phyloP scores from a whole-genome alignment of 2,113 vertebrate species.

The Brienomyrus longianalis region DNA sequence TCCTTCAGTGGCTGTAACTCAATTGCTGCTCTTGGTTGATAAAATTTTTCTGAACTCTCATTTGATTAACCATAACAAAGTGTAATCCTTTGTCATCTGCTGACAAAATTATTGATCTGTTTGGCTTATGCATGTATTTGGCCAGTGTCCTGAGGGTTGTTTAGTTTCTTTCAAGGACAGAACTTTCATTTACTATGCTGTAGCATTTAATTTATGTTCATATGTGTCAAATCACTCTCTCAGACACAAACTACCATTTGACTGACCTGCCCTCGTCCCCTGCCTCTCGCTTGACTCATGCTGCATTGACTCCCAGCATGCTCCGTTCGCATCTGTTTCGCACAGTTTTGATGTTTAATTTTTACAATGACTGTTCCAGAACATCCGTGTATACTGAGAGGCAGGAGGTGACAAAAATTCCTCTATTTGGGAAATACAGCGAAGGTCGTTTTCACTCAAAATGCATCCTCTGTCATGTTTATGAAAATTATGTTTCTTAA shows the following conservation, averaged over 20 bases:
- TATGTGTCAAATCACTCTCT: background rate
- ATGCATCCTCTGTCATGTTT: background rate
- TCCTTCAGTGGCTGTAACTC: conserved; percentile 34
- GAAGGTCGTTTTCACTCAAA: background rate
- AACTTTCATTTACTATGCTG: background rate
- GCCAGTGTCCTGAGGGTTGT: conserved; percentile 14
- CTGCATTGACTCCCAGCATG: background rate
- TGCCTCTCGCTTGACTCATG: background rate
- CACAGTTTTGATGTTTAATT: background rate
- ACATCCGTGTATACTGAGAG: background rate
- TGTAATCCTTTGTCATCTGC: conserved; percentile 31
- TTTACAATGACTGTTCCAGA: background rate
- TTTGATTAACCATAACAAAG: conserved; percentile 35
- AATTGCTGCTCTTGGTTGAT: conserved; percentile 34
- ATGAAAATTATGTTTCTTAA: background rate
- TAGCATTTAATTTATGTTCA: background rate
- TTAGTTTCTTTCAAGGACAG: conserved; percentile 14
- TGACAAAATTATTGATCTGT: conserved; percentile 26
- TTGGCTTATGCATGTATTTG: conserved; percentile 29
- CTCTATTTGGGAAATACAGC: background rate
- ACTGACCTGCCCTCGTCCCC: background rate
- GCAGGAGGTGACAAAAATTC: background rate
- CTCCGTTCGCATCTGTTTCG: background rate
- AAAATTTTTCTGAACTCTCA: conserved; percentile 33
- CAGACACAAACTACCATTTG: background rate